Evolutionary conservation across 2,888 invertebrate genomes (phyloP).

Genomic region (Dascillus cervinus): DNA sequence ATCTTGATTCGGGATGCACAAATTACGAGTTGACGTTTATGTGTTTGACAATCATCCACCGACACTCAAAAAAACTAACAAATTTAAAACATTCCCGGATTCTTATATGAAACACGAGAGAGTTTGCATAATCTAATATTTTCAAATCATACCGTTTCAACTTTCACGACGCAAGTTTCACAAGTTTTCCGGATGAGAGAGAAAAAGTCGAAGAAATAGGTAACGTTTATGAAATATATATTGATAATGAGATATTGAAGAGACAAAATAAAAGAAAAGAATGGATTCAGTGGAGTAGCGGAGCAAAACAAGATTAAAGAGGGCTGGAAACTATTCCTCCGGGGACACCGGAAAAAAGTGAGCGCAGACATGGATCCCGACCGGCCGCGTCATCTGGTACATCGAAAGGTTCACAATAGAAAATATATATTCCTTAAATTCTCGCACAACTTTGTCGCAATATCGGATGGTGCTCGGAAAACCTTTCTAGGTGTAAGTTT

Average conservation of each 20-base stretch:
- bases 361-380: constrained; percentile 17
- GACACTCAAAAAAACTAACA: no score
- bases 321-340: constrained; percentile 17
- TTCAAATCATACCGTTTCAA: constrained; percentile 12
- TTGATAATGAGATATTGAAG: constrained; percentile 29
- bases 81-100: no score
- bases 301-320: constrained; percentile 28
- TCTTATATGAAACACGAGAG: no score
- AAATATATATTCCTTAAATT: no score
- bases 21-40: no score
- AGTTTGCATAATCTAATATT: no score
- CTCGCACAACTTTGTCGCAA: no score
- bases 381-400: constrained; percentile 19
- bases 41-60: no score
- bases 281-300: constrained; percentile 23
- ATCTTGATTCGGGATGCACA: constrained; percentile 20
- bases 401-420: no score
- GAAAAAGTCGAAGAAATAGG: constrained; percentile 16
- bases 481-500: no score
- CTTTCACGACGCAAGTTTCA: constrained; percentile 13
- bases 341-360: constrained; percentile 16
- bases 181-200: constrained; percentile 12
- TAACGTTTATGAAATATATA: constrained; percentile 21
- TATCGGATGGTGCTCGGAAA: no score
- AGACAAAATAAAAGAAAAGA: constrained; percentile 30